Evolutionary conservation across 2,797 vertebrate species (phyloP).

Genomic region (Amphiprion clarkii): DNA sequence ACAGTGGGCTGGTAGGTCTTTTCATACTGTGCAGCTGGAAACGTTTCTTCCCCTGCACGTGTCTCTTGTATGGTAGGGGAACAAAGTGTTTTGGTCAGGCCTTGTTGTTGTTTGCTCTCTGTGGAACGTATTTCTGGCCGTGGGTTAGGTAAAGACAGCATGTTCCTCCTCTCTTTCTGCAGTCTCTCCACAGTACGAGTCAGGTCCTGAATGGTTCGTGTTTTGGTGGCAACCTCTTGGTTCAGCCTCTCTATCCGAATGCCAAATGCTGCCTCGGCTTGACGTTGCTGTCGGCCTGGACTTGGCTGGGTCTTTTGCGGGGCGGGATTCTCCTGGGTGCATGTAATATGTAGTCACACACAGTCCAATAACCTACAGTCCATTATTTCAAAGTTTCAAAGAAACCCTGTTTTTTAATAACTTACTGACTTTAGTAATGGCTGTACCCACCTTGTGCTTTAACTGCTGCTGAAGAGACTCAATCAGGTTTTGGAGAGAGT

Average conservation of each 20-base stretch:
- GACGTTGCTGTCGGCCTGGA: slow-evolving; percentile 75
- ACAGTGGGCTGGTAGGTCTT: slow-evolving; percentile 86
- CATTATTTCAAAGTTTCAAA: no score
- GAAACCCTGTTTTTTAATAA: not conserved
- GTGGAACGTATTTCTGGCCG: slow-evolving; percentile 3
- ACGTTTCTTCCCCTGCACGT: slow-evolving; percentile 43
- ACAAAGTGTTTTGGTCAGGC: slow-evolving; percentile 20
- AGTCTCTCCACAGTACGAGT: slow-evolving; percentile 91
- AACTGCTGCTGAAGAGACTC: slow-evolving; percentile 86
- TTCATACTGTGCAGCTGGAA: slow-evolving; percentile 77
- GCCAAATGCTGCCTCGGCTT: slow-evolving; percentile 84
- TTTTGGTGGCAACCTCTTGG: slow-evolving; percentile 89
- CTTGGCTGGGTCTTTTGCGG: slow-evolving; percentile 41
- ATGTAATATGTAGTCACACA: not conserved
- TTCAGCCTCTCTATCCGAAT: slow-evolving; percentile 87
- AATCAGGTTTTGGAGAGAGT: slow-evolving; percentile 85
- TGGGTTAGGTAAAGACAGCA: slow-evolving; percentile 73
- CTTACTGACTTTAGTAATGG: not conserved
- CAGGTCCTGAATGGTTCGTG: slow-evolving; percentile 89
- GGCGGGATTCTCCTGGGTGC: no score
- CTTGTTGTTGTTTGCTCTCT: slow-evolving; percentile 51
- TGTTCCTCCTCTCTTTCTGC: slow-evolving; percentile 88
- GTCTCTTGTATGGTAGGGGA: not conserved
- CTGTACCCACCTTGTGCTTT: slow-evolving; percentile 50
- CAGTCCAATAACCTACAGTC: not conserved